phyloP scores from a whole-genome alignment of 2,797 vertebrate species.

The Novumbra hubbsi region DNA sequence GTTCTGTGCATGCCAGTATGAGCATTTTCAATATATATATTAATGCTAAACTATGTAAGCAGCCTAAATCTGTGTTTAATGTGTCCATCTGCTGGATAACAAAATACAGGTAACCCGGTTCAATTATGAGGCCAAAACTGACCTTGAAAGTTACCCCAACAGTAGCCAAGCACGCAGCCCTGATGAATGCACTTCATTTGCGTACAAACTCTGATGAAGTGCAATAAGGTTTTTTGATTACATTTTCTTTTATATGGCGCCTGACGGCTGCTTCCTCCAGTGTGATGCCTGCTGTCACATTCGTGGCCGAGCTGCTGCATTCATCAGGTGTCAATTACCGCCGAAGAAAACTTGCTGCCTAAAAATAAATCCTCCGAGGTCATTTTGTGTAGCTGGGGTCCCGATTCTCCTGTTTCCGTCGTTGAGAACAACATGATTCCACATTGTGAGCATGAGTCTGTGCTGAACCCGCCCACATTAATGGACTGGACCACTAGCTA shows the following conservation, averaged over 20 bases:
- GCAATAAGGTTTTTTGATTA: not conserved
- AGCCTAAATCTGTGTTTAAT: not conserved
- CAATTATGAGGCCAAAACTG: not conserved
- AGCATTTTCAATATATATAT: not conserved
- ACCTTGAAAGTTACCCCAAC: not conserved
- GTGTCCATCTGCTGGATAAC: not conserved
- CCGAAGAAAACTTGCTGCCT: not conserved
- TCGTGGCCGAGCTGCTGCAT: too few species aligned
- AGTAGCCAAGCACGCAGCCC: not conserved
- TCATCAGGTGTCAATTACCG: not conserved
- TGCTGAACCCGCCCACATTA: not conserved
- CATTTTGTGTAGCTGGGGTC: not conserved
- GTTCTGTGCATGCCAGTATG: not conserved
- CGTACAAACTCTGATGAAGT: not conserved
- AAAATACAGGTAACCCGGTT: not conserved
- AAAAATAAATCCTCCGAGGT: not conserved
- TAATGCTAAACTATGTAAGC: not conserved
- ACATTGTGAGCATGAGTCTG: not conserved
- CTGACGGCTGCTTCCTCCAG: not conserved
- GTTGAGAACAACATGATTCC: not conserved
- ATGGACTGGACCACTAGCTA: not conserved
- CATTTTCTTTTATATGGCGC: not conserved
- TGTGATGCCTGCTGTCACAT: too few species aligned
- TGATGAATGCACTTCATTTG: constrained; percentile 1
- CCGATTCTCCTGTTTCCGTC: not conserved